Percentiles rank a stretch among this genome's conserved stretches.
Evolutionary conservation across 2,113 vertebrate genomes (phyloP).

Genomic region (Psittacara wagleri): DNA sequence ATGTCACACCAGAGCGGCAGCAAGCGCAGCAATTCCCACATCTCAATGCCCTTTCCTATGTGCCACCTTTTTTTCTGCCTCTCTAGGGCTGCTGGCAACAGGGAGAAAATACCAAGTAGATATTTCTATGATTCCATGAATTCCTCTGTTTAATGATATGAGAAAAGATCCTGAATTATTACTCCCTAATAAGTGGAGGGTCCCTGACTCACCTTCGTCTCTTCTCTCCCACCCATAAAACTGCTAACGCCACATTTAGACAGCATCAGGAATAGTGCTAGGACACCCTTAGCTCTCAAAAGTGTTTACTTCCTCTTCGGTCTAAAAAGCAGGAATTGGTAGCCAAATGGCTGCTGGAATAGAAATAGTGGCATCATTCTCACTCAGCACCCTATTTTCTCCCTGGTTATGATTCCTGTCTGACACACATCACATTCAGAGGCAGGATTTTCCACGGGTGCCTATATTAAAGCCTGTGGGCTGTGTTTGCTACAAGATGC

Average conservation of each 20-base stretch:
- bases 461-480: background rate
- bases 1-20: background rate
- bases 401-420: background rate
- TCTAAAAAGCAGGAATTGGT: background rate
- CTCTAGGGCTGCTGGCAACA: background rate
- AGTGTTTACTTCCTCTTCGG: background rate
- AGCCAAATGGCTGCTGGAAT: background rate
- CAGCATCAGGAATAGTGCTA: background rate
- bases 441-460: background rate
- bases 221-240: background rate
- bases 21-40: rapidly evolving
- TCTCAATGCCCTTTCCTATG: rapidly evolving
- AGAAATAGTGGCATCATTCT: background rate
- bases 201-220: background rate
- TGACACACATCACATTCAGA: background rate
- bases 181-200: background rate
- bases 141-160: background rate
- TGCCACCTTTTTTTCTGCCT: background rate
- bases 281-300: background rate
- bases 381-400: background rate
- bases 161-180: background rate
- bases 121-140: background rate
- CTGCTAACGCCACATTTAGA: background rate
- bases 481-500: background rate
- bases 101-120: background rate